These are phyloP conservation scores for Bombus huntii DNA, from an alignment of 1,140 invertebrate species.

Conservation along the genomic window DNA sequence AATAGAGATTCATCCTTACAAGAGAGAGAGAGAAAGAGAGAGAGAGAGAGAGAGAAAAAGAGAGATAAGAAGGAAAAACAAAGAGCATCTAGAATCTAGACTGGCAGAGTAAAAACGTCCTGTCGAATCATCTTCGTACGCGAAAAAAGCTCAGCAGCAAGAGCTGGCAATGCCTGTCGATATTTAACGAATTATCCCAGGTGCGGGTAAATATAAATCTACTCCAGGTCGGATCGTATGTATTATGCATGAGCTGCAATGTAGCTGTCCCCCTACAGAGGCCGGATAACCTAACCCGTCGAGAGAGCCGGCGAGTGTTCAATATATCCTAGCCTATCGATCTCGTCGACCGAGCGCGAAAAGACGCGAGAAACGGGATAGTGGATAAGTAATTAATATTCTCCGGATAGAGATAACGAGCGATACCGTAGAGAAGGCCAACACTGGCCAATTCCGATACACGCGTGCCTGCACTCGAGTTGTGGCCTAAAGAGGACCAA, in stretches of 20 bases:
- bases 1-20: too few species aligned
- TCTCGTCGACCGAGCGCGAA: conserved; percentile 64
- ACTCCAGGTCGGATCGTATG: conserved; percentile 71
- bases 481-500: neutral
- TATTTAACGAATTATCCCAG: conserved; percentile 71
- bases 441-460: neutral
- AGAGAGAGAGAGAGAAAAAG: neutral
- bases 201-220: conserved; percentile 70
- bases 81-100: neutral
- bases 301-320: conserved; percentile 58
- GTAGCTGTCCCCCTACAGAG: conserved; percentile 68
- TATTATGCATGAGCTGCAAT: conserved; percentile 71
- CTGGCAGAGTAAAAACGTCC: conserved; percentile 21
- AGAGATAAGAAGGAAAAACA: neutral
- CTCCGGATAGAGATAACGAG: neutral
- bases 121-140: conserved; percentile 44
- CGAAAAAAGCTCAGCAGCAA: conserved; percentile 50
- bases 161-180: conserved; percentile 60
- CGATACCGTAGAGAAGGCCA: neutral
- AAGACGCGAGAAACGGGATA: conserved; percentile 68
- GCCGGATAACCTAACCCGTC: conserved; percentile 69
- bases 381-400: conserved; percentile 67
- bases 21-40: neutral
- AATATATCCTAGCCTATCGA: conserved; percentile 70
- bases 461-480: neutral